Base-by-base conservation (phyloP, 2,113 vertebrate species). In the Orycteropus afer region DNA sequence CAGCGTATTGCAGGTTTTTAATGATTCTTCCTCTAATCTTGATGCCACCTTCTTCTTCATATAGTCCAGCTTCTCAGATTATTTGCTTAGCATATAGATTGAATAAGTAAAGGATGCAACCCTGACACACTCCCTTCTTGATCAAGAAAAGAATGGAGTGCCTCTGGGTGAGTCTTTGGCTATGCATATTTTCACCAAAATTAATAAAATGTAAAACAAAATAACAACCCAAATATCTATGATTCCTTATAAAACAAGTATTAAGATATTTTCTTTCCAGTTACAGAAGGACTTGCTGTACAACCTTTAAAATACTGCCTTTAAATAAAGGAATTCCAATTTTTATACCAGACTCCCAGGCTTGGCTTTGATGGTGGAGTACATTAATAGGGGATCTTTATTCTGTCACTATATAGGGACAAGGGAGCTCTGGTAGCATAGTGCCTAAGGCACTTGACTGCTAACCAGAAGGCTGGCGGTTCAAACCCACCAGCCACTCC, bases 261-360 rank as follows among this genome's bases (percentile, higher is more conserved):
- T 67, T 74, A 84, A 96, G 63, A 79, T 40, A 42, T 95, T 96
- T 97, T 97, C 45, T 83, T 93, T 61, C 23, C 82, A 40, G 57
- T 22, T 42, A 95, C 63, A 83, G 55, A 86, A 93, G 40, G 51
- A 29, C 88, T 89, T 95, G 74, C 80, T 71, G 34, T 95, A 51
- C 32, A 51, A 87, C 61, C 94, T 67, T 96, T 93, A 96, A 95
- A 95, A 90, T 15, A 49, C 85, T 23, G 47, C 76, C 47, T 94
- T 77, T 90, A 84, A 92, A 57, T 11, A 59, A 89, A 97, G 73
- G 27, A 90, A 49, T 49, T 25, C 59, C 89, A 65, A 45, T 76
- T 96, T 93, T 93, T 91, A 93, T 63, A 53, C 7, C 29, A 94
- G 74, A 94, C 37, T 32, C 27, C 91, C 57, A 79, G 23, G 40